Base-by-base conservation (phyloP, 1,140 invertebrate species). In the Doryteuthis pealeii region DNA sequence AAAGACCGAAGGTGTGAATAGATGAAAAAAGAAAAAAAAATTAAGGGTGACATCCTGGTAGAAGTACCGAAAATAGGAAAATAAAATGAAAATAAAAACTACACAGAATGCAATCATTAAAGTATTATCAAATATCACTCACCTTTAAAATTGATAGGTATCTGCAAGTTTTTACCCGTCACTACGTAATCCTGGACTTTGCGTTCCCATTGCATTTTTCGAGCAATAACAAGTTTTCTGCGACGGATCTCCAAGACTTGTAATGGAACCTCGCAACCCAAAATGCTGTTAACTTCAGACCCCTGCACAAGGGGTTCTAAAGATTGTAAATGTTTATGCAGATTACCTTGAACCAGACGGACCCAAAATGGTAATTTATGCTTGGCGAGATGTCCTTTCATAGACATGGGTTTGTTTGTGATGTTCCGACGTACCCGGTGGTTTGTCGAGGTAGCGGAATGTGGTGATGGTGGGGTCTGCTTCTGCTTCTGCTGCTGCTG, bases 61-160 rank as follows among this genome's bases (percentile, higher is more conserved):
- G 35, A 5, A 5, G 35, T 40, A 40, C 35, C 35, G 35, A 40
- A 40, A 40, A n/a, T n/a, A n/a, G n/a, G n/a, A n/a, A 40, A 40
- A 40, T 40, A 40, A 40, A 40, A 40, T 40, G 10, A 40, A 40
- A 3, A 40, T 40, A 40, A 40, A 3, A 40, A 40, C 4, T 5
- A 40, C 35, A 40, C 3, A 40, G 35, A 5, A 40, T n/a, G n/a
- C n/a, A n/a, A n/a, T n/a, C n/a, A n/a, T n/a, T n/a, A n/a, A n/a
- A n/a, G n/a, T n/a, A n/a, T n/a, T n/a, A n/a, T n/a, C n/a, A n/a
- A n/a, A n/a, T 5, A 40, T 45, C 28, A 72, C 45, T 71, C 73
- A 83, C 81, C 81, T 83, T 80, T 79, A 54, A 77, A 79, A 58
- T 72, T 75, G 10, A 77, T 74, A 0, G 81, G 81, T 69, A 83